Conservation (phyloP, 2,888 invertebrate genomes). For the Netelia inedita region DNA sequence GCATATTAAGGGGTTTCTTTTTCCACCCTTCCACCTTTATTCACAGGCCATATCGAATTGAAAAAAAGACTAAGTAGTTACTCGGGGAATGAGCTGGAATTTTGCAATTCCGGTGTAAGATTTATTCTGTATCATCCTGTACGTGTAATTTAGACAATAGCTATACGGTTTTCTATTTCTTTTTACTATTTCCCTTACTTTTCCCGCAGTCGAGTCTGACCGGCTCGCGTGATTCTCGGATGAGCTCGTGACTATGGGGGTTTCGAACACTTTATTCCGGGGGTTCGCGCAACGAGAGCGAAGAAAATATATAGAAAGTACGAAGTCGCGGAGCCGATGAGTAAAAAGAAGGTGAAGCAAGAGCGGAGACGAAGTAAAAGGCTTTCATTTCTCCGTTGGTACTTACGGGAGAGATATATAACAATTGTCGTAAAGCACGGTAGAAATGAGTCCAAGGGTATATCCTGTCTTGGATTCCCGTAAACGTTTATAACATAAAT, state of each 20-base stretch:
- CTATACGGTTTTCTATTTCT: background rate
- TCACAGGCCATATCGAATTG: too few relatives aligned
- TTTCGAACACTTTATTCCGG: background rate
- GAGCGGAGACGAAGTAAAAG: background rate
- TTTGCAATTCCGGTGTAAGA: too few relatives aligned
- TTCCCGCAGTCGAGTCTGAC: background rate
- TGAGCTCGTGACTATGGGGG: background rate
- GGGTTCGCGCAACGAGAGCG: background rate
- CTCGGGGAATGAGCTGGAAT: too few relatives aligned
- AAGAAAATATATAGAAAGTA: background rate
- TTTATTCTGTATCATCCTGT: background rate
- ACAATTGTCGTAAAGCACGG: slow-evolving; percentile 41
- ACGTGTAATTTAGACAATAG: slow-evolving; percentile 12
- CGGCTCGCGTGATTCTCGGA: slow-evolving; percentile 12
- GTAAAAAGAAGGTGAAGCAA: slow-evolving; percentile 12
- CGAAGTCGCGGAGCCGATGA: slow-evolving; percentile 15
- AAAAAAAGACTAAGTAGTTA: too few relatives aligned
- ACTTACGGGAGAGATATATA: slow-evolving; percentile 37
- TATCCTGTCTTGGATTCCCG: slow-evolving; percentile 21
- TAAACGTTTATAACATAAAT: slow-evolving; percentile 12
- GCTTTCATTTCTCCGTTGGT: slow-evolving; percentile 32
- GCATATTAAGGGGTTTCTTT: background rate
- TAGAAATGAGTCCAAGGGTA: slow-evolving; percentile 3
- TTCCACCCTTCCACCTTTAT: too few relatives aligned
- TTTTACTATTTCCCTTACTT: background rate